Evolutionary conservation across 2,888 invertebrate species (phyloP), one percentile per base, ranked within the genome.

Genomic region (Gastracanthus pulcherrimus): DNA sequence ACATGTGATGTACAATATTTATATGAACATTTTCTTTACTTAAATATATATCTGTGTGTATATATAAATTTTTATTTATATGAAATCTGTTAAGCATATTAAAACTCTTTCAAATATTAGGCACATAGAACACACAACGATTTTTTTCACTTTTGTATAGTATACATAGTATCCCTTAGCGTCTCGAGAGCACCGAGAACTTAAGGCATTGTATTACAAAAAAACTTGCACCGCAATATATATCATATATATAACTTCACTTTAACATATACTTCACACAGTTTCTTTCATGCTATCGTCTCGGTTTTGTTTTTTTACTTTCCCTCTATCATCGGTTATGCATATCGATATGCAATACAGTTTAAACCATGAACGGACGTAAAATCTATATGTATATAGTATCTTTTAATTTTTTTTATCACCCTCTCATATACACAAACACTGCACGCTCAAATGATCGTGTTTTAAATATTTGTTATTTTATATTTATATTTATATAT

Each of bases 61-160:
- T 75, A 69, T 80, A 51, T 51, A 80, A 45, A 67, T 70, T 58
- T 70, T 48, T 11, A 69, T 72, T 58, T 69, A 71, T 81, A 72
- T 60, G 31, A 72, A 76, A 66, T 80, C 34, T 77, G 55, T 58
- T 70, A 77, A 72, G 72, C 72, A 81, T 74, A 69, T 60, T 58
- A 75, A 84, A 86, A 85, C 82, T 85, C 77, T 85, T n/a, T 84
- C 84, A 84, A 86, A 84, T 85, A 87, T 88, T 88, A 90, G 90
- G 90, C 89, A 90, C 89, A 89, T 89, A 88, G 88, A 90, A 90
- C 88, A 90, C 88, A 88, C 88, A 89, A 86, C 81, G 84, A 88
- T 86, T 85, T 85, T 66, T 48, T 51, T 38, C 72, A 67, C 51
- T 55, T 62, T 72, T 51, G 26, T 75, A 81, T 84, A 86, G 85